Base-by-base conservation (phyloP, 2,113 vertebrate species). In the Herpailurus yagouaroundi region DNA sequence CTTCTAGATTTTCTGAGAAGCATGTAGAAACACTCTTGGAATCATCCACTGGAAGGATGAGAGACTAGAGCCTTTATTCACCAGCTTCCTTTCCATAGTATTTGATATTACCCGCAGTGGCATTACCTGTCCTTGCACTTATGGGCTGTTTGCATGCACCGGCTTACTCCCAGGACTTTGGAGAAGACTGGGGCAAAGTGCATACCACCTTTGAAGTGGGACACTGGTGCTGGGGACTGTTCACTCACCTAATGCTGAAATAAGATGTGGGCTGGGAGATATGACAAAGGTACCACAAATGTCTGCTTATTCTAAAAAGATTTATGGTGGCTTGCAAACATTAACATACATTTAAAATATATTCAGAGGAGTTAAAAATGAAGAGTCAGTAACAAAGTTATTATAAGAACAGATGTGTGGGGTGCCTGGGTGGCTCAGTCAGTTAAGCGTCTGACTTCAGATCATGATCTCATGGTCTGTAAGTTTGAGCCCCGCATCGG, bases 311-410 rank as follows among this genome's bases (percentile, higher is more conserved):
- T 80, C 31, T 63, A 84, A 73, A 80, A 96, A 60, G 14, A 63
- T 68, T 74, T 92, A 79, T 18, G 7, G 63, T 80, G 27, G 21
- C 11, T 66, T 69, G 64, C 57, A 87, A 94, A 87, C 13, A 36
- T 60, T 38, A 89, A 60, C n/a, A 68, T 36, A 66, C 33, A 92
- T 18, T 82, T 95, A 79, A 84, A 79, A 68, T 55, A 45, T 79
- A 73, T 77, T 80, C 79, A 87, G 86, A 84, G 68, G 29, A 91
- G 33, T 86, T 74, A 74, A 79, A 90, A 95, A 85, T 71, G n/a
- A 91, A 12, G n/a, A 21, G 3, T 86, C 25, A 87, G 38, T 89
- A 86, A 71, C 55, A 92, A 96, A 71, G 23, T 64, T 50, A 57
- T 79, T 92, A 60, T 87, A 68, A 95, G 29, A 84, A 95, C 36